Evolutionary conservation across 2,113 vertebrate species (phyloP).

Genomic region (Macquaria australasica): DNA sequence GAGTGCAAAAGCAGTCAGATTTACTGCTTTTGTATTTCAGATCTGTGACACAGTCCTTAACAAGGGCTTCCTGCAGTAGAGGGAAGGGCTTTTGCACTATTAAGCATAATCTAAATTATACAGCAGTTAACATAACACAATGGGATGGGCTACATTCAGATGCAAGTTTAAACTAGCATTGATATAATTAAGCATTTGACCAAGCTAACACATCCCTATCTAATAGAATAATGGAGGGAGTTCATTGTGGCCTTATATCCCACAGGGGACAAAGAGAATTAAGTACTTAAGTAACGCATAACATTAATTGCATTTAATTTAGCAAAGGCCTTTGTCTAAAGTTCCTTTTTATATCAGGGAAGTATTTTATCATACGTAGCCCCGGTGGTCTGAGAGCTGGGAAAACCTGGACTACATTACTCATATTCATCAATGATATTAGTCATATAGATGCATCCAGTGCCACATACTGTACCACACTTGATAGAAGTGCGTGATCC

Average conservation of each 20-base stretch:
- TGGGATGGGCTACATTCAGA: background rate
- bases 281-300: background rate
- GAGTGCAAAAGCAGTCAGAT: conserved; percentile 21
- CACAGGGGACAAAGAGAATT: background rate
- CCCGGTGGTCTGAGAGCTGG: background rate
- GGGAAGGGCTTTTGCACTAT: background rate
- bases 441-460: background rate
- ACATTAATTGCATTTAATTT: background rate
- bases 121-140: background rate
- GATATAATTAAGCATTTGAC: background rate
- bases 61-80: background rate
- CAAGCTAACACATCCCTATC: background rate
- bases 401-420: background rate
- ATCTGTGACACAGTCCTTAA: background rate
- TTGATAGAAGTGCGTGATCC: background rate
- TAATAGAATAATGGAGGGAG: background rate
- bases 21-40: conserved; percentile 14
- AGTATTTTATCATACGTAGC: background rate
- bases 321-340: background rate
- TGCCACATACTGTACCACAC: background rate
- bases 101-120: background rate
- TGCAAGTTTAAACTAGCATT: background rate
- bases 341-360: background rate
- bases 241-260: background rate
- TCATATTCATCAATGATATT: background rate